Evolutionary conservation across 2,888 invertebrate genomes (phyloP), one percentile per base, ranked within the genome.

Genomic region (Hyalella azteca): DNA sequence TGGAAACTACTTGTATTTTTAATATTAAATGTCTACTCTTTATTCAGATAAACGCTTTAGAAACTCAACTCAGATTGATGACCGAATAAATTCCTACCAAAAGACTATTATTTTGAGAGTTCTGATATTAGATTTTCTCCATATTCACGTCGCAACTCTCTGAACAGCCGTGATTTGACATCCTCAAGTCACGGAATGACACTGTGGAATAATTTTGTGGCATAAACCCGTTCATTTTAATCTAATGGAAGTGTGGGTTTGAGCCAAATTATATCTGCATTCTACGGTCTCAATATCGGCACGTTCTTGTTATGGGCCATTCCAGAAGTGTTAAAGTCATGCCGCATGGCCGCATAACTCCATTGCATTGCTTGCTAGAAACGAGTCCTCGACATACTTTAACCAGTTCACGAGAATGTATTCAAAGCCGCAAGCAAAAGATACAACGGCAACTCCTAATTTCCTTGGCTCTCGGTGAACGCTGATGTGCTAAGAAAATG

Each of bases 281-380:
- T 66, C 36, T 66, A 66, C 36, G 9, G 36, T 19, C 39, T 66
- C 66, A 66, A 66, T 66, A 66, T 66, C 66, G 66, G 66, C 36
- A 29, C 36, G 36, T 32, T 66, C 66, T 36, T 66, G 66, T 36
- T 36, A 66, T 66, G 39, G 66, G 39, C 66, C 39, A 66, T 66
- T 36, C n/a, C 7, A 36, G 66, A 66, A 36, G 39, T 66, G 66
- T 66, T 66, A 66, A 66, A 66, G 29, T 66, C 66, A 66, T 36
- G 66, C n/a, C 19, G 66, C 39, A 19, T n/a, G 36, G 13, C 66
- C 36, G 36, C 19, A 66, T 66, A 66, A 36, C 66, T 66, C 66
- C 36, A 66, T 66, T 36, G 45, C 45, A 45, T 45, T 45, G 11
- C 11, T 45, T 45, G 66, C 66, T 36, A 3, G 36, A 54, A 29